phyloP scores from a whole-genome alignment of 1,140 invertebrate genomes.

The Aphelinus certus region DNA sequence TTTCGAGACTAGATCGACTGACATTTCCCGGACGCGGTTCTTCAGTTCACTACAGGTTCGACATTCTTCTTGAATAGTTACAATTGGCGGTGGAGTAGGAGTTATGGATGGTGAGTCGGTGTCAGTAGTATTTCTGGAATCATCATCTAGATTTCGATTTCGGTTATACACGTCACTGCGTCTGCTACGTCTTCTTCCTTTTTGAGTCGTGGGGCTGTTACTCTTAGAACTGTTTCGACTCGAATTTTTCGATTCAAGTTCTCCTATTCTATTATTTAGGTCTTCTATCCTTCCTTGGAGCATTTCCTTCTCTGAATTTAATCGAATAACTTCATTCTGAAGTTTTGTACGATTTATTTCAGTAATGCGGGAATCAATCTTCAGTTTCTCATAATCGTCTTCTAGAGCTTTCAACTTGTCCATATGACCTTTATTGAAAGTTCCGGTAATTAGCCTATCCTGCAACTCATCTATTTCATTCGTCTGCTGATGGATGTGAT shows the following conservation, averaged over 20 bases:
- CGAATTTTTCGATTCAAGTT: conserved; percentile 45
- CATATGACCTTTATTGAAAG: conserved; percentile 13
- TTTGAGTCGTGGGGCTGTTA: conserved; percentile 46
- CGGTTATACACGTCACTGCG: conserved; percentile 54
- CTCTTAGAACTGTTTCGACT: conserved; percentile 46
- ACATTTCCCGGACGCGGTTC: conserved; percentile 50
- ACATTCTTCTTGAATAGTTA: conserved; percentile 6
- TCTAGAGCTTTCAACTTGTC: conserved; percentile 41
- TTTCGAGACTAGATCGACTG: conserved; percentile 52
- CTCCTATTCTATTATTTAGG: conserved; percentile 41
- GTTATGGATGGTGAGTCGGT: conserved; percentile 25
- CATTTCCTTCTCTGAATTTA: conserved; percentile 30
- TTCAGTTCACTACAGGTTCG: conserved; percentile 43
- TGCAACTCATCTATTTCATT: conserved; percentile 39
- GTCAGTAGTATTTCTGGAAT: conserved; percentile 28
- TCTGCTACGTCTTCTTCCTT: conserved; percentile 43
- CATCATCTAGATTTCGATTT: conserved; percentile 49
- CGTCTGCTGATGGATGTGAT: conserved; percentile 44
- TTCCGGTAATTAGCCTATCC: conserved; percentile 29
- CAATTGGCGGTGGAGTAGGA: conserved; percentile 10
- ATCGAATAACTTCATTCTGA: conserved; percentile 31
- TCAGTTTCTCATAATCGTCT: conserved; percentile 40
- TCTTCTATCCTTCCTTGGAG: conserved; percentile 22
- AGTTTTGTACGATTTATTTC: conserved; percentile 31
- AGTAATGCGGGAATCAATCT: conserved; percentile 17